phyloP scores from a whole-genome alignment of 2,797 vertebrate genomes.

The Syndactyla subalaris region DNA sequence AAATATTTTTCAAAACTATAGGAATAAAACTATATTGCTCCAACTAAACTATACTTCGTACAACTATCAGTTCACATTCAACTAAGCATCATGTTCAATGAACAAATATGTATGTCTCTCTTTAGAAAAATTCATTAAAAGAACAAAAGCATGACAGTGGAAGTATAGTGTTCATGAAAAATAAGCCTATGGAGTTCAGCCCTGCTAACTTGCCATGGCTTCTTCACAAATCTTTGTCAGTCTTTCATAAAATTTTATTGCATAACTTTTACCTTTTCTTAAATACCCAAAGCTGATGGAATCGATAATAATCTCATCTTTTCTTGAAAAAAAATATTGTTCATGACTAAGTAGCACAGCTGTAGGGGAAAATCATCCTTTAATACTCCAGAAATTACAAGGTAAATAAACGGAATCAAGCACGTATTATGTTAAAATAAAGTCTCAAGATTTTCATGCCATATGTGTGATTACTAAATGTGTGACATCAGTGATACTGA shows the following conservation, averaged over 20 bases:
- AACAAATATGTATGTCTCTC: rapidly evolving
- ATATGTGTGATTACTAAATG: not conserved
- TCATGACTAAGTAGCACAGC: not conserved
- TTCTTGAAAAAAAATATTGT: not conserved
- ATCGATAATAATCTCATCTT: not conserved
- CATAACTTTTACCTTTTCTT: not conserved
- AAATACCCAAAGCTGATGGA: not conserved
- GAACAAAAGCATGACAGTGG: not conserved
- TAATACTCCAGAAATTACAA: not conserved
- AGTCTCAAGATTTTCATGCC: not conserved
- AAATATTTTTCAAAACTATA: not conserved
- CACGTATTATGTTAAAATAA: not conserved
- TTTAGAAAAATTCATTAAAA: not conserved
- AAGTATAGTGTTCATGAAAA: not conserved
- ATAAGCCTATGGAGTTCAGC: not conserved
- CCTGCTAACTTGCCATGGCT: not conserved
- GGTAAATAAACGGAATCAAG: not conserved
- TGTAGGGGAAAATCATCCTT: not conserved
- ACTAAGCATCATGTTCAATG: not conserved
- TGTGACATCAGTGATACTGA: rapidly evolving
- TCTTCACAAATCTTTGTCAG: not conserved
- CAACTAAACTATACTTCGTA: not conserved
- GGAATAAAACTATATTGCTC: not conserved
- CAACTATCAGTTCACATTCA: not conserved
- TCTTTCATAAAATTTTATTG: not conserved